Conservation (phyloP, 1,140 invertebrate genomes). For the Drosophila elegans region DNA sequence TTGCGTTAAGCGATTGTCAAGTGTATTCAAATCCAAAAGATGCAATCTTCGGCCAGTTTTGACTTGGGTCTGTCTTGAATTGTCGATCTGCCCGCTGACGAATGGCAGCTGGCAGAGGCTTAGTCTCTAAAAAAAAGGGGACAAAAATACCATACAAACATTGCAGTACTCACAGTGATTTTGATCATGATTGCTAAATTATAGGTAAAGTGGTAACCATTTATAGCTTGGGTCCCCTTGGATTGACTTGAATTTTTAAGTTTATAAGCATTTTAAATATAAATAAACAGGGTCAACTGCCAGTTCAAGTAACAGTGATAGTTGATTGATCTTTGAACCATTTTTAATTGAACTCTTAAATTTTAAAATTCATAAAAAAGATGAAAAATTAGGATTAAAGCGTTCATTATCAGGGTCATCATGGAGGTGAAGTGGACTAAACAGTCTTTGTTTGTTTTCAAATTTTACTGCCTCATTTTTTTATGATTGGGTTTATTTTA, state of each 20-base stretch:
- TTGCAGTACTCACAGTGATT: too few relatives aligned
- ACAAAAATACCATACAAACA: background rate
- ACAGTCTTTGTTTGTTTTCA: constrained; percentile 8
- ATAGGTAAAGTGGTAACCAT: background rate
- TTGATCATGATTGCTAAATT: background rate
- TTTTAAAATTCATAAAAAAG: background rate
- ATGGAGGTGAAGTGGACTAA: constrained; percentile 7
- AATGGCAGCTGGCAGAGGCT: constrained; percentile 24
- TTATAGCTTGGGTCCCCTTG: background rate
- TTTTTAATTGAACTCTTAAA: background rate
- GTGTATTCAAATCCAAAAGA: constrained; percentile 61
- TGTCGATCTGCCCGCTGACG: constrained; percentile 14
- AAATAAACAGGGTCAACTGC: background rate
- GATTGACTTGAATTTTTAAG: background rate
- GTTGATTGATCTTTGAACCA: constrained; percentile 11
- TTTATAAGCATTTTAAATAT: constrained; percentile 2
- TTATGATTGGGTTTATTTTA: constrained; percentile 12
- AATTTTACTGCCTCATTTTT: background rate
- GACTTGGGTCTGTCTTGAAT: constrained; percentile 38
- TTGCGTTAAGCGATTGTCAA: constrained; percentile 69
- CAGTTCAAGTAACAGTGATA: background rate
- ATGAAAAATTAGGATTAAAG: background rate
- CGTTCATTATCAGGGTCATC: constrained; percentile 27
- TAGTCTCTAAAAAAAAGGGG: background rate
- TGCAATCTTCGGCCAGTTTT: constrained; percentile 54